Conservation (phyloP, 2,797 vertebrate genomes). For the Thalassophryne amazonica region DNA sequence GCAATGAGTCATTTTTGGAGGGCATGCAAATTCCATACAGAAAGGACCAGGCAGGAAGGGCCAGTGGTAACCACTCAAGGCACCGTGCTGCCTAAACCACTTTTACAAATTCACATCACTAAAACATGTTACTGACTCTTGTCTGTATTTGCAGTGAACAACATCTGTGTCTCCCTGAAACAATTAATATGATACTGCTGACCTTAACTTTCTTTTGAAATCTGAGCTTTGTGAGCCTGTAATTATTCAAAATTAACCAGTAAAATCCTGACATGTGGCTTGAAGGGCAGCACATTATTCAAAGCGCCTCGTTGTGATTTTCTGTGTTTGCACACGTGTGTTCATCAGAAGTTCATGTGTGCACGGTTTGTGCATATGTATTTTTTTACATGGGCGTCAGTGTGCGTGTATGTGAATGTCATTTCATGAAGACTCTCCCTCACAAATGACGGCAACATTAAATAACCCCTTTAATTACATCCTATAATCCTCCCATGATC, state of each 20-base stretch:
- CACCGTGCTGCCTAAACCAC: too few species aligned
- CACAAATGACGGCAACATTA: conserved; percentile 56
- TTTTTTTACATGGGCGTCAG: background rate
- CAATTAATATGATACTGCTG: conserved; percentile 37
- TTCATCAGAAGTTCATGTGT: conserved; percentile 11
- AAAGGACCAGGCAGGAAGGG: too few species aligned
- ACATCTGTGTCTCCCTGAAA: conserved; percentile 31
- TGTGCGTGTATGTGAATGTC: conserved; percentile 7
- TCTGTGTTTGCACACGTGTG: conserved; percentile 3
- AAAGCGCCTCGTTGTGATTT: conserved; percentile 13
- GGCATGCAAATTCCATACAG: too few species aligned
- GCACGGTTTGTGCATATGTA: conserved; percentile 1
- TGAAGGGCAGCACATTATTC: conserved; percentile 59
- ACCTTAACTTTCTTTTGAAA: conserved; percentile 59
- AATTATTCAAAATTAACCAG: conserved; percentile 63
- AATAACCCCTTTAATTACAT: conserved; percentile 69
- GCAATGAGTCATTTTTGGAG: too few species aligned
- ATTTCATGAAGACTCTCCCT: conserved; percentile 56
- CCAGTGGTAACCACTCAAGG: too few species aligned
- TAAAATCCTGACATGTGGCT: conserved; percentile 57
- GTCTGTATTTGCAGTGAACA: conserved; percentile 20
- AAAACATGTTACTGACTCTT: too few species aligned
- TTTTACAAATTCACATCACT: too few species aligned
- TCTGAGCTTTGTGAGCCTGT: conserved; percentile 42
- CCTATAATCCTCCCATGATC: conserved; percentile 63